These are phyloP conservation scores for Marisa cornuarietis DNA, from an alignment of 1,140 invertebrate species.

Conservation along the genomic window DNA sequence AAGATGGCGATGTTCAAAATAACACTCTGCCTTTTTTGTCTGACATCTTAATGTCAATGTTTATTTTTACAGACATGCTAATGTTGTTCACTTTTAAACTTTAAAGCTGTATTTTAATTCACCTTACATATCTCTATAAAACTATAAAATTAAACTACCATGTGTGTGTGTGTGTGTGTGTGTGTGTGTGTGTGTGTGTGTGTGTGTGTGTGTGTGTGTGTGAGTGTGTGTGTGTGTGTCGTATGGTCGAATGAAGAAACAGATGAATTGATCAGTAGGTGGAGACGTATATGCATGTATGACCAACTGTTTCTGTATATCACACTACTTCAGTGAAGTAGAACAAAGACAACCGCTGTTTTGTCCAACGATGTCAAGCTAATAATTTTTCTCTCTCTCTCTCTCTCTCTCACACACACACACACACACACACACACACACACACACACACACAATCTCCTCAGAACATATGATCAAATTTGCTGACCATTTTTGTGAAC, in stretches of 20 bases:
- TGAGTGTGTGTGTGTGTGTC: neutral
- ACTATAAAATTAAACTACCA: neutral
- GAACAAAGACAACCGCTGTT: too few relatives aligned
- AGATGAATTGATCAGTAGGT: neutral
- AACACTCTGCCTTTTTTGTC: neutral
- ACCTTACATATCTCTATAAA: neutral
- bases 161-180: constrained; percentile 6
- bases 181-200: neutral
- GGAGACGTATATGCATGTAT: neutral
- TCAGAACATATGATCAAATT: neutral
- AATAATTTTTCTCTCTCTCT: too few relatives aligned
- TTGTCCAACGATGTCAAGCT: too few relatives aligned
- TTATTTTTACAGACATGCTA: neutral
- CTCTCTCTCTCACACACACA: constrained; percentile 4
- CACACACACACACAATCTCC: too few relatives aligned
- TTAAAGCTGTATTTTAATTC: neutral
- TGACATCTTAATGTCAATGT: too few relatives aligned
- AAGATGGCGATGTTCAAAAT: neutral
- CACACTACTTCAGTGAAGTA: too few relatives aligned
- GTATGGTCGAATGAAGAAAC: neutral
- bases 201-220: constrained; percentile 9
- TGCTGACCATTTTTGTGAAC: neutral
- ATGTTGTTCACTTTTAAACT: constrained; percentile 7
- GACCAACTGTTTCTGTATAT: neutral
- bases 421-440: constrained; percentile 8